Percentiles rank a stretch among this genome's conserved stretches.
Conservation (phyloP, 2,888 invertebrate species). For the Mycalesis mineus region DNA sequence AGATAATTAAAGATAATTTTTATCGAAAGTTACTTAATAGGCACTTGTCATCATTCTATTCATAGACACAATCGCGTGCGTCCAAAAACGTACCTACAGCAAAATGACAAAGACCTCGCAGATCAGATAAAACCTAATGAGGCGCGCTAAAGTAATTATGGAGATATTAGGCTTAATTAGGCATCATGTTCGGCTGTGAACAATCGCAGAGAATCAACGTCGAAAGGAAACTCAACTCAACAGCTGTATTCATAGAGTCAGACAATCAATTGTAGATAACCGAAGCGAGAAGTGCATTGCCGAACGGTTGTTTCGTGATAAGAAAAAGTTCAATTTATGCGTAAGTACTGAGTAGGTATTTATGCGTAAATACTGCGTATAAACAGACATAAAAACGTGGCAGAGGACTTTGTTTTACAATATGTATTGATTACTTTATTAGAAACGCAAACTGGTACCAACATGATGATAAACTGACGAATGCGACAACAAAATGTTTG, state of each 20-base stretch:
- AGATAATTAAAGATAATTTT: too few relatives aligned
- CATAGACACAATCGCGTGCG: background rate
- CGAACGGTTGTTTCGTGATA: constrained; percentile 8
- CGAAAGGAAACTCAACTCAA: constrained; percentile 1
- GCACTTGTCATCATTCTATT: background rate
- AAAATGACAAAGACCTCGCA: constrained; percentile 8
- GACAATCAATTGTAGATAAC: constrained; percentile 19
- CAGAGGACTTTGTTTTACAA: too few relatives aligned
- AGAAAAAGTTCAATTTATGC: constrained; percentile 13
- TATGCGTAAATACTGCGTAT: too few relatives aligned
- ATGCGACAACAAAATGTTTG: too few relatives aligned
- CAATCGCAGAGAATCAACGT: background rate
- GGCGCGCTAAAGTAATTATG: constrained; percentile 7
- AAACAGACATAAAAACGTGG: too few relatives aligned
- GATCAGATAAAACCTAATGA: constrained; percentile 15
- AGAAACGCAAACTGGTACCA: too few relatives aligned
- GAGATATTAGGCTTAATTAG: constrained; percentile 8
- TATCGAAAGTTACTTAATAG: too few relatives aligned
- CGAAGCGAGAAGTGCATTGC: background rate
- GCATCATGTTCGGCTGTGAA: background rate
- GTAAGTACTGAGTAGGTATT: constrained; percentile 16
- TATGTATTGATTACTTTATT: too few relatives aligned
- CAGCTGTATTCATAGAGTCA: constrained; percentile 4
- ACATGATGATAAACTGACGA: too few relatives aligned
- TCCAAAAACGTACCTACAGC: background rate